phyloP scores from a whole-genome alignment of 1,140 invertebrate species.

The Andrena cerasifolii region DNA sequence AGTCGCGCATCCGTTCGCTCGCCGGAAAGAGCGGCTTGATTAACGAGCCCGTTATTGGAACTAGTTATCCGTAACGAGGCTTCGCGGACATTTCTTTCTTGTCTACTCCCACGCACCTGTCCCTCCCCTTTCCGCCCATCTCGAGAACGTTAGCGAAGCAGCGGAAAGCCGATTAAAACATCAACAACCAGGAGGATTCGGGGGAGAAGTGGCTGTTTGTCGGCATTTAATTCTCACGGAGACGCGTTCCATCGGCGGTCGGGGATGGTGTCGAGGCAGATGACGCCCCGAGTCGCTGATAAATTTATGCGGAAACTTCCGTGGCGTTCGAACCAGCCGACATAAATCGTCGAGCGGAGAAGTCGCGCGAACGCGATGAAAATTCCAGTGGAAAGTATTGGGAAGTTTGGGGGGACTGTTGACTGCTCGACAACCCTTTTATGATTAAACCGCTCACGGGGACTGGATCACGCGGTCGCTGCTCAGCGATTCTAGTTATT shows the following conservation, averaged over 20 bases:
- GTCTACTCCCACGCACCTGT: too few relatives aligned
- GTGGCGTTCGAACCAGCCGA: constrained; percentile 39
- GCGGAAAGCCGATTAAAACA: too few relatives aligned
- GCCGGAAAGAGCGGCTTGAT: constrained; percentile 66
- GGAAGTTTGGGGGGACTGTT: constrained; percentile 6
- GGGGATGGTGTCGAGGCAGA: constrained; percentile 12
- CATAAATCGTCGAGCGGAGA: constrained; percentile 51
- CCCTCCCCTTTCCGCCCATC: too few relatives aligned
- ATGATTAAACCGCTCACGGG: neutral
- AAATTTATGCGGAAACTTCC: constrained; percentile 71
- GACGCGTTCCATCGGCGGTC: neutral
- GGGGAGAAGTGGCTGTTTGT: neutral
- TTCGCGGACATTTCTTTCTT: constrained; percentile 50
- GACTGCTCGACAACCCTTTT: neutral
- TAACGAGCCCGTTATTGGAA: constrained; percentile 70
- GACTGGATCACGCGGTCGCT: neutral
- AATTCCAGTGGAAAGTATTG: neutral
- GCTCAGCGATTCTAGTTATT: too few relatives aligned
- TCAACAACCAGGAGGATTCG: too few relatives aligned
- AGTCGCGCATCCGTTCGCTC: constrained; percentile 44
- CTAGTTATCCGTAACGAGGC: constrained; percentile 63
- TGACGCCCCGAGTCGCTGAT: constrained; percentile 53
- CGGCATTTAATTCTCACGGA: constrained; percentile 1
- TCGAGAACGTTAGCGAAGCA: too few relatives aligned
- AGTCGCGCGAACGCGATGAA: constrained; percentile 5